phyloP scores from a whole-genome alignment of 2,888 invertebrate genomes.

The Fragum sueziense region DNA sequence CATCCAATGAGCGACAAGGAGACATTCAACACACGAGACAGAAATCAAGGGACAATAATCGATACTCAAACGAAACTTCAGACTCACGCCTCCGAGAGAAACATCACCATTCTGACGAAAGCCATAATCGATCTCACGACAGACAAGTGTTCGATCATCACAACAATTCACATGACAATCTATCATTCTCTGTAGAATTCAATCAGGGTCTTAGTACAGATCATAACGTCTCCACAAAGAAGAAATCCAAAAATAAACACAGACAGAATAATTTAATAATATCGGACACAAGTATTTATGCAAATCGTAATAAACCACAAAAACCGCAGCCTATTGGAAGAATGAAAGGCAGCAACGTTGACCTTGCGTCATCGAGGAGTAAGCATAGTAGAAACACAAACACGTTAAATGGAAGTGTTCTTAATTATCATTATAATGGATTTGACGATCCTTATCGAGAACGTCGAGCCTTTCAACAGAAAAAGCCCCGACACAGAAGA shows the following conservation, averaged over 20 bases:
- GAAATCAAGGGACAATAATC: slow-evolving; percentile 1
- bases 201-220: not conserved
- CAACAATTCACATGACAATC: slow-evolving; percentile 12
- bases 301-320: not conserved
- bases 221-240: not conserved
- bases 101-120: slow-evolving; percentile 21
- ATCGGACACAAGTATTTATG: slow-evolving; percentile 52
- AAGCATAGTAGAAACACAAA: slow-evolving; percentile 67
- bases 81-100: not conserved
- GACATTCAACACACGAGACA: not conserved
- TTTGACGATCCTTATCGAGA: slow-evolving; percentile 60
- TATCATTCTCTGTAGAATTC: not conserved
- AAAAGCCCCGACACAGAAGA: not conserved
- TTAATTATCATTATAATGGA: slow-evolving; percentile 52
- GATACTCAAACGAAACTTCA: not conserved
- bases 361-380: slow-evolving; percentile 63
- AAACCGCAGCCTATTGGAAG: slow-evolving; percentile 12
- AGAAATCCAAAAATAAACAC: not conserved
- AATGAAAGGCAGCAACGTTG: slow-evolving; percentile 52
- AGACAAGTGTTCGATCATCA: not conserved
- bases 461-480: slow-evolving; percentile 18
- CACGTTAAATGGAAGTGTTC: slow-evolving; percentile 63
- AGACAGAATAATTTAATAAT: slow-evolving; percentile 25
- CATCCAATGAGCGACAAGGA: not conserved
- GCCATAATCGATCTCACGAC: slow-evolving; percentile 26